Evolutionary conservation across 1,140 invertebrate species (phyloP).

Genomic region (Lethrus apterus): DNA sequence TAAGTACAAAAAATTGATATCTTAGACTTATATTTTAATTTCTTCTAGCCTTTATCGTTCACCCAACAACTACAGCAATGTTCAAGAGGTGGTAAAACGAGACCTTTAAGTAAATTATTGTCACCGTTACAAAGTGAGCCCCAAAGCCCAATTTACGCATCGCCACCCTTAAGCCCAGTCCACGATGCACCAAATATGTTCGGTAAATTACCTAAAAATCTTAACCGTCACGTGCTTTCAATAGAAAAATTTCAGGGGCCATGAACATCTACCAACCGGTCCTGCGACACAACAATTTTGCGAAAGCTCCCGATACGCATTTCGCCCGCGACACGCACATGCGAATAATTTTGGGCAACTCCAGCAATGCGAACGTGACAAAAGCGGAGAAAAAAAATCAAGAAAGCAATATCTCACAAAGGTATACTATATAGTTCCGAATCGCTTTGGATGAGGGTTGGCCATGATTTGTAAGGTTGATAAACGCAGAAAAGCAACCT

Average conservation of each 20-base stretch:
- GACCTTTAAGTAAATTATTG: slow-evolving; percentile 54
- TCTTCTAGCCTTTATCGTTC: slow-evolving; percentile 54
- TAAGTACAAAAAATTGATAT: too few species aligned
- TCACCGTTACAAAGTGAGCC: slow-evolving; percentile 67
- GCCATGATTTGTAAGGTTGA: too few species aligned
- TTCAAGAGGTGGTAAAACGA: slow-evolving; percentile 49
- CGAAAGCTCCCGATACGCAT: slow-evolving; percentile 50
- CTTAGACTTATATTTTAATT: slow-evolving; percentile 4
- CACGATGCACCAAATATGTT: slow-evolving; percentile 46
- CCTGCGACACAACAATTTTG: slow-evolving; percentile 36
- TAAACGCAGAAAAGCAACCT: too few species aligned
- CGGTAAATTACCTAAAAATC: slow-evolving; percentile 23
- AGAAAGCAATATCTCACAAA: slow-evolving; percentile 38
- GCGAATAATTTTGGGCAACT: slow-evolving; percentile 76
- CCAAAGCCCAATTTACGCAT: slow-evolving; percentile 68
- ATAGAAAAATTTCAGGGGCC: too few species aligned
- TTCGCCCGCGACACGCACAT: slow-evolving; percentile 84
- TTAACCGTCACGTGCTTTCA: too few species aligned
- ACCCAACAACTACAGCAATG: slow-evolving; percentile 71
- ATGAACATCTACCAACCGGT: slow-evolving; percentile 40
- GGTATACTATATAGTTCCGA: too few species aligned
- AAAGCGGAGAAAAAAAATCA: slow-evolving; percentile 33
- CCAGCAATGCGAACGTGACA: slow-evolving; percentile 36
- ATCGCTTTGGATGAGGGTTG: too few species aligned
- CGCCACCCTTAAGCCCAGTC: slow-evolving; percentile 63